Evolutionary conservation across 2,797 vertebrate species (phyloP).

Genomic region (Brachyalestes nurse): DNA sequence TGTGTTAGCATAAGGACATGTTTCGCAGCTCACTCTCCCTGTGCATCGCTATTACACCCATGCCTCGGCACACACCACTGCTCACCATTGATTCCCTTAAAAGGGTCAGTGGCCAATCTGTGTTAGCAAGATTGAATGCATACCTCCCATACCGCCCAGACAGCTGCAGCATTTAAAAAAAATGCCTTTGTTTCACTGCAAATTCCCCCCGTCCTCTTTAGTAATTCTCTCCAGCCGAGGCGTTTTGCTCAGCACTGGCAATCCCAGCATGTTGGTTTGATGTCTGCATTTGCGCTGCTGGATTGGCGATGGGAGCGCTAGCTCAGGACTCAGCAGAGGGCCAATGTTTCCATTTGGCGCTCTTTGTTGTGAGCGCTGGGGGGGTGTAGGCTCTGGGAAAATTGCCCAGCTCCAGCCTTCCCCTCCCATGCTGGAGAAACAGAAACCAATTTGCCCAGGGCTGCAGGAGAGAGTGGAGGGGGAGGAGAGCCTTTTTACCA

Average conservation of each 20-base stretch:
- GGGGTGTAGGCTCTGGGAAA: constrained; percentile 33
- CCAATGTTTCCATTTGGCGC: constrained; percentile 50
- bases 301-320: constrained; percentile 38
- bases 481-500: not conserved
- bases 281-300: constrained; percentile 44
- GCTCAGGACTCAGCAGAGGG: constrained; percentile 42
- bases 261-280: constrained; percentile 43
- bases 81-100: constrained; percentile 47
- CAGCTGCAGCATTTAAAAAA: constrained; percentile 26
- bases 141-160: not conserved
- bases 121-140: constrained; percentile 26
- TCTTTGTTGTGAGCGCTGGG: constrained; percentile 36
- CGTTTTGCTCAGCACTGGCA: constrained; percentile 41
- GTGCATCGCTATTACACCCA: constrained; percentile 17
- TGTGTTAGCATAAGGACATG: constrained; percentile 18
- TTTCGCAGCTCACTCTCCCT: not conserved
- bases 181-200: constrained; percentile 30
- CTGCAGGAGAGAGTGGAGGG: constrained; percentile 3
- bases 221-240: constrained; percentile 26
- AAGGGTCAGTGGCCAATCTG: constrained; percentile 40
- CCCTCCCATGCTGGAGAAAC: constrained; percentile 21
- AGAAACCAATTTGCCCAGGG: constrained; percentile 20
- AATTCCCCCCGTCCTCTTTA: constrained; percentile 23
- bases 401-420: constrained; percentile 36
- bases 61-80: constrained; percentile 15